These are phyloP conservation scores for Lonchura striata DNA, from an alignment of 2,113 vertebrate genomes.

Conservation along the genomic window DNA sequence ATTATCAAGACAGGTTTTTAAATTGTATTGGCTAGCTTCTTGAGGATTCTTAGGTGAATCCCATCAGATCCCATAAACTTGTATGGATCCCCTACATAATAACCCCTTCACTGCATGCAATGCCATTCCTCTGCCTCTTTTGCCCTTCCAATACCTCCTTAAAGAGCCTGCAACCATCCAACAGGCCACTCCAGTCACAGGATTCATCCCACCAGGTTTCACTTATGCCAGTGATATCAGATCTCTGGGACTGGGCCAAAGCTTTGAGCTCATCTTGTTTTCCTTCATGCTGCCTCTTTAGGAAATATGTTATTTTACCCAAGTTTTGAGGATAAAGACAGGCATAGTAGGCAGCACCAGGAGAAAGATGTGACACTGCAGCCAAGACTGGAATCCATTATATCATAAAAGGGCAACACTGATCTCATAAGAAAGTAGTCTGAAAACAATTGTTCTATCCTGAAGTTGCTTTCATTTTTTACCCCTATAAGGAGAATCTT, in stretches of 20 bases:
- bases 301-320: not conserved
- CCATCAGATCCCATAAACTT: not conserved
- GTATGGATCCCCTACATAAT: not conserved
- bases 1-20: not conserved
- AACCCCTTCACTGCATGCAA: not conserved
- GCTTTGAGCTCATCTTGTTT: not conserved
- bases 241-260: not conserved
- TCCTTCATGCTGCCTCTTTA: not conserved
- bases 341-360: fast-evolving
- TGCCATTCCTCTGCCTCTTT: not conserved
- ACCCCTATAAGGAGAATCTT: not conserved
- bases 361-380: not conserved
- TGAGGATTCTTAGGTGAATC: not conserved
- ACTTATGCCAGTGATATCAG: not conserved
- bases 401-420: not conserved
- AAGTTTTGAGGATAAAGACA: not conserved
- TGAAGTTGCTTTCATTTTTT: not conserved
- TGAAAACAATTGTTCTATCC: not conserved
- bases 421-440: not conserved
- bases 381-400: not conserved
- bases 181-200: not conserved
- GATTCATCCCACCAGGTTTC: not conserved
- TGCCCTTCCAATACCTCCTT: not conserved
- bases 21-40: not conserved
- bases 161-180: not conserved